Evolutionary conservation across 2,888 invertebrate genomes (phyloP), one percentile per base, ranked within the genome.

Genomic region (Ceramica pisi): DNA sequence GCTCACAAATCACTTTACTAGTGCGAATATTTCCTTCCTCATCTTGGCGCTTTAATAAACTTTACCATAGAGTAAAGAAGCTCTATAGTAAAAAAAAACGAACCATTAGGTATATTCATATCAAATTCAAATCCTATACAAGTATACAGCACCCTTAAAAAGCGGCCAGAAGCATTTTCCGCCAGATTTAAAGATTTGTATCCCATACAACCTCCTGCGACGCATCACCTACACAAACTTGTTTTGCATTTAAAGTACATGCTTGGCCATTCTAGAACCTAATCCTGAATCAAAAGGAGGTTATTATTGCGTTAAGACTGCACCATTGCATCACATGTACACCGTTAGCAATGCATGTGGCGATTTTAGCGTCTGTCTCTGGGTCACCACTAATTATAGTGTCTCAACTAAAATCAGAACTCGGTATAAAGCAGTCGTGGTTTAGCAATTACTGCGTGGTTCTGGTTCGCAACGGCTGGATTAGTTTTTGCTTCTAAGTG

Each of bases 321-420:
- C 62, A 51, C 72, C 8, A 64, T 86, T 84, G 71, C 82, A 23
- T 61, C 86, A 81, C 73, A 71, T 12, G 55, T 66, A 67, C 66
- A 57, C 80, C 79, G 53, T 74, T 79, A 67, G 93, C 93, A 88
- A 90, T 89, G 87, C 87, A 86, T 80, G 88, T 90, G 92, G 87
- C 86, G 88, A 91, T 92, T 93, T 92, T 94, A 93, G 90, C 94
- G 78, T 78, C 73, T 57, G 78, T 73, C 76, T 82, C 35, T 80
- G 80, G 80, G 80, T 83, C 81, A 88, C 92, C 82, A 88, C 92
- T 92, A 92, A 92, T 92, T 89, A 85, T 71, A 82, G 81, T 84
- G 84, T 87, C 80, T 86, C 81, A 86, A 87, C 81, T 83, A 73
- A 82, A 86, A 66, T 70, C 78, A 78, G 71, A 70, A 71, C 81